Conservation (phyloP, 2,113 vertebrate species). For the Gadus macrocephalus region DNA sequence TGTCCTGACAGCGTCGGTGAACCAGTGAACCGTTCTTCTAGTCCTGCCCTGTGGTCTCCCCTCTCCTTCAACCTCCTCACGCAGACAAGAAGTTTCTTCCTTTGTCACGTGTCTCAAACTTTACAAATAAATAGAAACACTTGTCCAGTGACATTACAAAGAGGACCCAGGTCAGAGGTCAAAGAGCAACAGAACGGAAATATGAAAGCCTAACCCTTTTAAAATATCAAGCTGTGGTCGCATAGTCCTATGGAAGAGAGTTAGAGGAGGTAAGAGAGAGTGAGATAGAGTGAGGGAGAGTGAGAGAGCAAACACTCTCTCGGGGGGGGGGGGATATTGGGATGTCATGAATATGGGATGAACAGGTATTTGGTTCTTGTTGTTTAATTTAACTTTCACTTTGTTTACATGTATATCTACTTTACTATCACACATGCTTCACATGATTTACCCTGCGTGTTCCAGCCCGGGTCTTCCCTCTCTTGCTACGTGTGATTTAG, state of each 20-base stretch:
- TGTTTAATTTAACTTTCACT: no score
- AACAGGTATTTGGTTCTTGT: constrained; percentile 15
- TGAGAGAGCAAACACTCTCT: constrained; percentile 4
- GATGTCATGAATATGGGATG: constrained; percentile 18
- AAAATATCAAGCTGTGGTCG: constrained; percentile 46
- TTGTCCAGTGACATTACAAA: constrained; percentile 56
- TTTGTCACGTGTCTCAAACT: constrained; percentile 48
- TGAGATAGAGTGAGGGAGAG: background rate
- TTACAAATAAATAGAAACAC: constrained; percentile 40
- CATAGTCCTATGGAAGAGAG: background rate
- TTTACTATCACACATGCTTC: no score
- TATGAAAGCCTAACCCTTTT: constrained; percentile 43
- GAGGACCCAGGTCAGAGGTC: constrained; percentile 42
- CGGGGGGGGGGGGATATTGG: background rate
- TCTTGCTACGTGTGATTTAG: no score
- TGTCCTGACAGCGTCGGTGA: background rate
- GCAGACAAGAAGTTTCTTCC: no score
- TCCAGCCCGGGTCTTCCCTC: no score
- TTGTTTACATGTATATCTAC: no score
- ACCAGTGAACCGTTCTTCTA: constrained; percentile 2
- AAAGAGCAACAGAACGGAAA: constrained; percentile 45
- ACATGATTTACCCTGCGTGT: no score
- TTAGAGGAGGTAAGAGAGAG: background rate
- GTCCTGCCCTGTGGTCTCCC: constrained; percentile 28
- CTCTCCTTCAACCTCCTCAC: constrained; percentile 47